Conservation (phyloP, 2,797 vertebrate species). For the Pitangus sulphuratus region DNA sequence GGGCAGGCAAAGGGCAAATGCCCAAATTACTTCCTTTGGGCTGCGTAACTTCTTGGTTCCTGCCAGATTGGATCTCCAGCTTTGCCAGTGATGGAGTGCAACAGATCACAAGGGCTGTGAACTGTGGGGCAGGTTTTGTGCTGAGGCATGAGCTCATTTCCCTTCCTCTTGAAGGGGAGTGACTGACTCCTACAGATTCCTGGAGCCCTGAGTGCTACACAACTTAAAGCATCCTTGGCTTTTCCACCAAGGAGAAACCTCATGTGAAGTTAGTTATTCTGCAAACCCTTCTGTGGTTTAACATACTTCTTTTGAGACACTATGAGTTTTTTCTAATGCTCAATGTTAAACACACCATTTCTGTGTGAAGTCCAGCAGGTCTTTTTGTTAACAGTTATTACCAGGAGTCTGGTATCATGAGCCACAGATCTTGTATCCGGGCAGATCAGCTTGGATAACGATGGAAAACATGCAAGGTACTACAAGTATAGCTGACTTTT, state of each 20-base stretch:
- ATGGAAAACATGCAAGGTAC: not conserved
- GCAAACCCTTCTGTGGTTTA: not conserved
- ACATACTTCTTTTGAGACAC: not conserved
- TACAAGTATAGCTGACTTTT: not conserved
- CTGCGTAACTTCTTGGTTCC: not conserved
- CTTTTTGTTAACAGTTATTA: not conserved
- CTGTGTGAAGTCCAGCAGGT: not conserved
- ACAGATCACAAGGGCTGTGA: not conserved
- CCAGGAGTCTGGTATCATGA: not conserved
- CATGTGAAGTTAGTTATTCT: not conserved
- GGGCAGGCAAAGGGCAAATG: not conserved
- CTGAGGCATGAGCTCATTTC: not conserved
- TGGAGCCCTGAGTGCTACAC: not conserved
- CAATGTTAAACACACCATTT: not conserved
- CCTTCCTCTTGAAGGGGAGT: not conserved
- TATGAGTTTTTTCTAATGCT: not conserved
- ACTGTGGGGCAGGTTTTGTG: not conserved
- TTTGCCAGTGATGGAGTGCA: not conserved
- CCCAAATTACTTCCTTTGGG: not conserved
- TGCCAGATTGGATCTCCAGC: not conserved
- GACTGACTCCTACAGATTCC: not conserved
- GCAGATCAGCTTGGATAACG: not conserved
- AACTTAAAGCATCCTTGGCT: not conserved
- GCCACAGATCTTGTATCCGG: not conserved
- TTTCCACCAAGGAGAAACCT: not conserved